These are phyloP conservation scores for Geophilus truncorum DNA, from an alignment of 2,888 invertebrate species.

Conservation along the genomic window DNA sequence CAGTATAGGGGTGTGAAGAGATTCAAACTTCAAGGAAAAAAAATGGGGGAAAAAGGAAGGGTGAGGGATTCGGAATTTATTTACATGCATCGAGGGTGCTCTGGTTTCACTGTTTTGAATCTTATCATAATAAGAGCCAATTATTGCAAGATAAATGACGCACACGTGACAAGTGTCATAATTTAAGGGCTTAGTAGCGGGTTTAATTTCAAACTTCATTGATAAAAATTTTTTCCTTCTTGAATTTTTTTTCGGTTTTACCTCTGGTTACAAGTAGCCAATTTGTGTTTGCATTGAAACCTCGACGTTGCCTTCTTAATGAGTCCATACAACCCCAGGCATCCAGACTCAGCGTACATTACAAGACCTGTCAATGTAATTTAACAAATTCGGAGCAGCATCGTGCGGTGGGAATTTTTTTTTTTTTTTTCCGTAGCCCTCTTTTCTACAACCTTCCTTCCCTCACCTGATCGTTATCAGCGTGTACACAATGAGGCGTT, in stretches of 20 bases:
- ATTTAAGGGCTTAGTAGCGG: neutral
- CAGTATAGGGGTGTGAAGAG: neutral
- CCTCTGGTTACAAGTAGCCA: neutral
- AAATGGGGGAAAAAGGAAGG: no score
- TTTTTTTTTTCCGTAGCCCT: no score
- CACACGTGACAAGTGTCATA: no score
- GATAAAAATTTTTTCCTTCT: neutral
- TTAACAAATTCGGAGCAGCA: conserved; percentile 27
- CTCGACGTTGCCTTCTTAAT: conserved; percentile 8
- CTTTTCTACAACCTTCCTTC: neutral
- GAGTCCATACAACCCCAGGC: conserved; percentile 25
- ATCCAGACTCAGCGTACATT: conserved; percentile 6
- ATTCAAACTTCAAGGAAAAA: neutral
- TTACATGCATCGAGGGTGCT: neutral
- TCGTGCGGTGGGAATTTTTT: conserved; percentile 10
- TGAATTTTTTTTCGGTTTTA: neutral
- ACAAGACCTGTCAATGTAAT: conserved; percentile 27
- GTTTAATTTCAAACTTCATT: neutral
- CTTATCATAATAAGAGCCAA: neutral
- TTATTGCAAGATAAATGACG: no score
- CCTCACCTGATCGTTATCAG: conserved; percentile 21
- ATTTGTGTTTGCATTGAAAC: conserved; percentile 2
- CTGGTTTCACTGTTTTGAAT: neutral
- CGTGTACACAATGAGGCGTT: conserved; percentile 22
- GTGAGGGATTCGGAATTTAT: no score